Base-by-base conservation (phyloP, 2,888 invertebrate species). In the Brachyopa scutellaris region DNA sequence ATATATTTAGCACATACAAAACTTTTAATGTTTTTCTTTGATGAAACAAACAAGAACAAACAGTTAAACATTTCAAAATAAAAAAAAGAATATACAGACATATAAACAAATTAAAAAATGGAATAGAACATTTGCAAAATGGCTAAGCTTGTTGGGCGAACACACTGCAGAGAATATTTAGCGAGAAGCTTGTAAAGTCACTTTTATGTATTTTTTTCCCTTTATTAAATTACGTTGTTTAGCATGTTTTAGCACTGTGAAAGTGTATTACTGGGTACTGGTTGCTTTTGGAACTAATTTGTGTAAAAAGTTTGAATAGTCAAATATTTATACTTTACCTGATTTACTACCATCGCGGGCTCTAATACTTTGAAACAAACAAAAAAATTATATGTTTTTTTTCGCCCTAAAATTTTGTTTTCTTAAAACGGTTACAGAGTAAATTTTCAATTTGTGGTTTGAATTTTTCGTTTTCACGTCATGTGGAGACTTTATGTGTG, bases 261-360 rank as follows among this genome's bases (percentile, higher is more conserved):
- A 29, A n/a, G n/a, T n/a, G n/a, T n/a, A n/a, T n/a, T n/a, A n/a
- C n/a, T n/a, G 69, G 61, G 61, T 69, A 29, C 1, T 59, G 11
- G 26, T 29, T 59, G 57, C 6, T 26, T 26, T 49, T 59, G 47
- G 15, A 49, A 49, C 40, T 61, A 40, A 29, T 38, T 59, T 36
- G 49, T 59, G 49, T 59, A 49, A 47, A n/a, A 36, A 36, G 11
- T 51, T 23, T 62, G 15, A 49, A 49, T 9, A 53, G n/a, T 38
- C 17, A 59, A 55, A 26, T 49, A 5, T 59, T 49, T 33, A 70
- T 70, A 70, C 70, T 40, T 70, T 70, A 70, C 70, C 70, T 70
- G 47, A 29, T 40, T 66, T 11, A 19, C 7, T 40, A 51, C 11
- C 53, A 31, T 11, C 64, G 29, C 11, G 36, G 29, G 33, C 40